Base-by-base conservation (phyloP, 2,113 vertebrate genomes). In the Macrotis lagotis region DNA sequence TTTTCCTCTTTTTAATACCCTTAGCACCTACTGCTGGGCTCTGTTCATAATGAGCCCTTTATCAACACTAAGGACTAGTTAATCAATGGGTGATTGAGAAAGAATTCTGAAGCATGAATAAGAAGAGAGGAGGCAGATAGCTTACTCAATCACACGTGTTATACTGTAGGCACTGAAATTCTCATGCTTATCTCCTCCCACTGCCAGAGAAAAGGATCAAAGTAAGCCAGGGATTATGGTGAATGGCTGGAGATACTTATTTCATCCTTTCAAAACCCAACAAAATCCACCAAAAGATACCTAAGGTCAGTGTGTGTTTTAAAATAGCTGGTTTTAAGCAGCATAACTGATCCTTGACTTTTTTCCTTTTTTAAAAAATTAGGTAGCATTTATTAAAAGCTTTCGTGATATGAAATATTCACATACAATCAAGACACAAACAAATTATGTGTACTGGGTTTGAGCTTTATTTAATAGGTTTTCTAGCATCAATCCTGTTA, bases 31-130 rank as follows among this genome's bases (percentile, higher is more conserved):
- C 48, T 49, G 2, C 0, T 14, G 10, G 53, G 6, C 26, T 48
- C 90, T 47, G 51, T 24, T 0, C 14, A 1, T 1, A 8, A 2
- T 22, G 50, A 83, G n/a, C 8, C 44, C 16, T 47, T 92, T 55
- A 83, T 83, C 66, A 83, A 44, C 66, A 83, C 19, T 19, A 24
- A 83, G 66, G 37, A 83, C 66, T 22, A 83, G 66, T n/a, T 83
- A 83, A 83, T 83, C 66, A 83, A 83, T 49, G 97, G 95, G 97
- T 97, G 96, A 96, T 97, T 98, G 98, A 97, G 97, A 94, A 94
- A 93, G 93, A 44, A 83, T 24, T 83, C 66, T 83, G 66, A 83
- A n/a, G 6, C 97, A 83, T 96, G 96, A 98, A 98, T 97, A 97
- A 95, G 93, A 96, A 97, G 95, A 52, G 95, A 95, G 90, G 49